Base-by-base conservation (phyloP, 2,888 invertebrate genomes). In the Agonopterix subpropinquella region DNA sequence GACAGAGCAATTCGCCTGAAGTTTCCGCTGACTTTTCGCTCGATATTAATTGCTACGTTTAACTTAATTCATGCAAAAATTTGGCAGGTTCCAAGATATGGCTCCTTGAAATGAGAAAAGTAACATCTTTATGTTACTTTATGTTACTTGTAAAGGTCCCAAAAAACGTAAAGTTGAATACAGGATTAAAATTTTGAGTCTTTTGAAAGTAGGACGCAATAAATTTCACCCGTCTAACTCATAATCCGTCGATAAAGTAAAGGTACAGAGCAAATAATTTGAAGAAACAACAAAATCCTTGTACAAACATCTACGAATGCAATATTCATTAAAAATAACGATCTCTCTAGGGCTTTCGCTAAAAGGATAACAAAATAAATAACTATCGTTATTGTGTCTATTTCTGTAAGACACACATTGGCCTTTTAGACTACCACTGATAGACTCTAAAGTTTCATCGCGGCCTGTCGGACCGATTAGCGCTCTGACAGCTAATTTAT, bases 401-500 rank as follows among this genome's bases (percentile, higher is more conserved):
- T 87, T 88, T 84, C 60, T 51, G 71, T 58, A 50, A 54, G 64
- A 64, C 71, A 70, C 68, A 77, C 69, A 72, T 75, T 74, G 75
- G 79, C 74, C 77, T 78, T 79, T 80, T 68, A 80, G 76, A 76
- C 76, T 73, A 77, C 84, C 79, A 77, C 82, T 78, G 85, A 85
- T 81, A 79, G 79, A 79, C 80, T 83, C 83, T 83, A 76, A 77
- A 85, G 81, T 85, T 86, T 86, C 86, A 83, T 83, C 86, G 87
- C 81, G 79, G 84, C 73, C 81, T 86, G 88, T 83, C 83, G 69
- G 79, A 85, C 61, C 88, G 88, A 88, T 88, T 88, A 88, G 86
- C 83, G 77, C 59, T 62, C 70, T 84, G 87, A 87, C 88, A 88
- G 86, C 85, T 87, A 86, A 88, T 88, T 87, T 87, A 87, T 87